A percentile compares a stretch with the other conserved stretches of the same genome.
phyloP scores from a whole-genome alignment of 2,888 invertebrate genomes.

The Zygogramma bicolorata region DNA sequence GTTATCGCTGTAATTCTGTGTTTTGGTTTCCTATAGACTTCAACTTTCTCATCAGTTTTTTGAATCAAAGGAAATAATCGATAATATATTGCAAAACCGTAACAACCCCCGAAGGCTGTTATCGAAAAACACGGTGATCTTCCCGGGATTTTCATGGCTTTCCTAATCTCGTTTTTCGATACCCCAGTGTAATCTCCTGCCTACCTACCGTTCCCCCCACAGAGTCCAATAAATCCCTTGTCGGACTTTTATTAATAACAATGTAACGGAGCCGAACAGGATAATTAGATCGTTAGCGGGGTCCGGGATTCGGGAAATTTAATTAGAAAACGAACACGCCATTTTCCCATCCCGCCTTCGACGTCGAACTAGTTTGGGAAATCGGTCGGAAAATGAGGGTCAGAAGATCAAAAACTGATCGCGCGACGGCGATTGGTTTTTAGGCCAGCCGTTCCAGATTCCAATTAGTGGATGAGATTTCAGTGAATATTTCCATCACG shows the following conservation, averaged over 20 bases:
- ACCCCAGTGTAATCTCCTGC: neutral
- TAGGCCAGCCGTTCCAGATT: neutral
- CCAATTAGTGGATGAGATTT: too few species aligned
- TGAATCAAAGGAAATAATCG: too few species aligned
- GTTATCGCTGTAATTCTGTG: too few species aligned
- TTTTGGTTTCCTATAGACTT: too few species aligned
- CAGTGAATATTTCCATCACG: too few species aligned
- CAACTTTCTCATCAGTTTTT: too few species aligned
- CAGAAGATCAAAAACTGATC: conserved; percentile 21
- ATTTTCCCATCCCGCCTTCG: conserved; percentile 18
- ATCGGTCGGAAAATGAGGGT: conserved; percentile 40
- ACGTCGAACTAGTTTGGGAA: conserved; percentile 30
- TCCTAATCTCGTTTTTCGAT: neutral
- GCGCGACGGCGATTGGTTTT: neutral
- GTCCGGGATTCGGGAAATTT: conserved; percentile 36
- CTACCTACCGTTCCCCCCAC: too few species aligned
- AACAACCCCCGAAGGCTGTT: too few species aligned
- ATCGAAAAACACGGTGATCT: too few species aligned
- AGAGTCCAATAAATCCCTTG: conserved; percentile 25
- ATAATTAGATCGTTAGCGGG: conserved; percentile 39
- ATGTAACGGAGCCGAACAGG: conserved; percentile 33
- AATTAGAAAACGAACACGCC: conserved; percentile 35
- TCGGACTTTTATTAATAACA: conserved; percentile 39
- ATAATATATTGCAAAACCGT: too few species aligned
- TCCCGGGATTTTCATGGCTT: neutral